Evolutionary conservation across 2,888 invertebrate genomes (phyloP).

Genomic region (Aphidoletes aphidimyza): DNA sequence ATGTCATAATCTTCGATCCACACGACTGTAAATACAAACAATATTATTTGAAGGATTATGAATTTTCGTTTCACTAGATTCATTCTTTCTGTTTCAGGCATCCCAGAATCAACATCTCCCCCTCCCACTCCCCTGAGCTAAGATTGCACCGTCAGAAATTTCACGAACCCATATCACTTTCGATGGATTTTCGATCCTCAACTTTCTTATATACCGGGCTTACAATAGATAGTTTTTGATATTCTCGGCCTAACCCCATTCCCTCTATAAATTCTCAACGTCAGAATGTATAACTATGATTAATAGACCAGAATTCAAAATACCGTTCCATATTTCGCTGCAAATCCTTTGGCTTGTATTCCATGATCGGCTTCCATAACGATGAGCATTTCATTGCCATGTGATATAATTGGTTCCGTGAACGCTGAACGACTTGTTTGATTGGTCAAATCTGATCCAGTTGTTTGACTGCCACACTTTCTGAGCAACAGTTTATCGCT

Average conservation of each 20-base stretch:
- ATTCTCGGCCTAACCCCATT: no score
- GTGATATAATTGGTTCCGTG: slow-evolving; percentile 67
- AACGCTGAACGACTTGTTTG: not conserved
- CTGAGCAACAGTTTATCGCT: slow-evolving; percentile 68
- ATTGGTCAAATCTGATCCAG: not conserved
- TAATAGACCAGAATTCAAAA: slow-evolving; percentile 55
- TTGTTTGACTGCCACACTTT: slow-evolving; percentile 70
- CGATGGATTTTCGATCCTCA: no score
- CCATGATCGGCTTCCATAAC: slow-evolving; percentile 72
- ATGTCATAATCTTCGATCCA: slow-evolving; percentile 74
- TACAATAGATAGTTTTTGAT: no score
- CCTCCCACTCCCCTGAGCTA: no score
- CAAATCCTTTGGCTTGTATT: slow-evolving; percentile 80
- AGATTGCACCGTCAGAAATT: no score
- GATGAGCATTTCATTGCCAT: slow-evolving; percentile 73
- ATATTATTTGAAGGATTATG: slow-evolving; percentile 56
- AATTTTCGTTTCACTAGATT: not conserved
- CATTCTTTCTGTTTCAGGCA: no score
- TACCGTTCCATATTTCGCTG: slow-evolving; percentile 73
- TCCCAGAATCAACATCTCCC: no score
- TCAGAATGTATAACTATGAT: no score
- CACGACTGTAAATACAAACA: slow-evolving; percentile 75
- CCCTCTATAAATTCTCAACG: no score
- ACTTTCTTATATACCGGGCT: no score
- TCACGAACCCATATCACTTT: no score